Base-by-base conservation (phyloP, 2,888 invertebrate species). In the Malacosoma neustria region DNA sequence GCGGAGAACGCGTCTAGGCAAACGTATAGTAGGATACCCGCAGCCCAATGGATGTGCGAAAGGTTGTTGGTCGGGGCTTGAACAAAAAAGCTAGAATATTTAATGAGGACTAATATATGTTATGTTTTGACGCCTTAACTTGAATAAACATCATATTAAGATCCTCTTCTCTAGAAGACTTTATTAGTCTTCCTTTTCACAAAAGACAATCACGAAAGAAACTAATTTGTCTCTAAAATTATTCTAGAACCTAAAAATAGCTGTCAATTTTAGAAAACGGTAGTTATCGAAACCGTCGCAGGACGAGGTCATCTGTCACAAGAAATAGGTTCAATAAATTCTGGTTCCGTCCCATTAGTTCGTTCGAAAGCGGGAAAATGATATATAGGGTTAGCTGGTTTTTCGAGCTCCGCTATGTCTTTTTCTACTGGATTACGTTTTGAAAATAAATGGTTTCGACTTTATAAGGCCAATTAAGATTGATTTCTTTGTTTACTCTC, bases 241-340 rank as follows among this genome's bases (percentile, higher is more conserved):
- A n/a, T n/a, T n/a, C 6, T 9, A 7, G 22, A 22, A 22, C 5
- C 5, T 22, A 6, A 22, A 22, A 22, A 22, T 22, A 22, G 6
- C 5, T 22, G 22, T 3, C 9, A 22, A 22, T 22, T 22, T 3
- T 22, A 22, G 6, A 22, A 22, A n/a, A 2, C 22, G 6, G 22
- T 1, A 22, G 22, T 9, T 4, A 22, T 22, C 22, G 22, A 22
- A 2, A 5, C 5, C 22, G 7, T 7, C 9, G 4, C 22, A 22
- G 22, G 4, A 6, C 9, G 3, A 9, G 6, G 22, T 22, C 22
- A 22, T 22, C 9, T 9, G 22, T 22, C 22, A 22, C 14, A 35
- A 14, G 9, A 31, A n/a, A 3, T 22, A 30, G 11, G 30, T 11
- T 35, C 35, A 14, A 35, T 35, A 35, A 35, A 35, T 35, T 35